phyloP scores from a whole-genome alignment of 2,797 vertebrate genomes.

The Thunnus albacares region DNA sequence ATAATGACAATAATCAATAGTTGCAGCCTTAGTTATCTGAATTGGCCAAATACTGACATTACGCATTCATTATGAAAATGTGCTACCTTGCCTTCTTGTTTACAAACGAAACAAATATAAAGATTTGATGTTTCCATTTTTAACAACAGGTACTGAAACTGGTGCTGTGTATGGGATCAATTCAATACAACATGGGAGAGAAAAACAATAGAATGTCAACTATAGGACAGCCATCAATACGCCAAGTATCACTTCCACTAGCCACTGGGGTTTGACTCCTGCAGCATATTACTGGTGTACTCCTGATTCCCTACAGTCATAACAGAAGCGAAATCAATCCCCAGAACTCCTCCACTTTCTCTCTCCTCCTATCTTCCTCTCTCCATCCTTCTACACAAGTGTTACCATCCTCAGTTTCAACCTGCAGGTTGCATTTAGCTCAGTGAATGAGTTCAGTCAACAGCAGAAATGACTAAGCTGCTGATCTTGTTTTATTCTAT shows the following conservation, averaged over 20 bases:
- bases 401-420: constrained; percentile 51
- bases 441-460: constrained; percentile 34
- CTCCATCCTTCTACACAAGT: constrained; percentile 33
- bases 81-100: neutral
- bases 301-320: constrained; percentile 36
- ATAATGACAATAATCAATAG: no score
- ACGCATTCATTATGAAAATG: neutral
- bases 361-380: constrained; percentile 12
- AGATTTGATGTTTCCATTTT: no score
- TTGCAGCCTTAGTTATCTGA: no score
- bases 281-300: constrained; percentile 48
- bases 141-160: neutral
- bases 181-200: neutral
- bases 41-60: neutral
- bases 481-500: constrained; percentile 66
- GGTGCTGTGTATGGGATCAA: neutral
- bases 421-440: constrained; percentile 34
- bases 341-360: constrained; percentile 33
- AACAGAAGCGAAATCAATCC: constrained; percentile 47
- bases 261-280: constrained; percentile 36
- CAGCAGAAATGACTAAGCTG: constrained; percentile 50
- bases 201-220: neutral
- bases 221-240: constrained; percentile 35
- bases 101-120: neutral
- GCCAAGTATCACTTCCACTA: constrained; percentile 45